A percentile compares a stretch with the other conserved stretches of the same genome.
phyloP scores from a whole-genome alignment of 2,797 vertebrate genomes.

The Eulemur coronatus region DNA sequence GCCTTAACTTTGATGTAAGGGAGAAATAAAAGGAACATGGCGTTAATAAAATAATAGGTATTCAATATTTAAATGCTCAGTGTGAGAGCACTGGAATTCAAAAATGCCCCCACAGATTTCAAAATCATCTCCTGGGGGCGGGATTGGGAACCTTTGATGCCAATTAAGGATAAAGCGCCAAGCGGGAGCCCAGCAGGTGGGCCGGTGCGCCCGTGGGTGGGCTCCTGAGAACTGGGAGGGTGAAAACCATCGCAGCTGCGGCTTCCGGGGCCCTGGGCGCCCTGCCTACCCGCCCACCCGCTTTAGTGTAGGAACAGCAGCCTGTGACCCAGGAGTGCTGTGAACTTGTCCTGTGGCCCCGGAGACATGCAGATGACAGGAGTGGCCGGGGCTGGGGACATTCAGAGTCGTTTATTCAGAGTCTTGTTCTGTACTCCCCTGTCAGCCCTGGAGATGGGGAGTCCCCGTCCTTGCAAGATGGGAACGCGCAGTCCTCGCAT shows the following conservation, averaged over 20 bases:
- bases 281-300: neutral
- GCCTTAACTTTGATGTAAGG: neutral
- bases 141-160: neutral
- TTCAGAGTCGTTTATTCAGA: neutral
- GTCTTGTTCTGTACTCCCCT: neutral
- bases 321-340: accelerated
- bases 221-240: accelerated
- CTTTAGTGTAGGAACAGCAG: neutral
- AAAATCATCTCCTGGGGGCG: neutral
- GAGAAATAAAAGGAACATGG: neutral
- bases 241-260: accelerated
- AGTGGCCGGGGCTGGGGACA: neutral
- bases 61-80: neutral
- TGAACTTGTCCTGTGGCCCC: neutral
- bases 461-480: neutral
- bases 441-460: neutral
- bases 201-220: too few species aligned
- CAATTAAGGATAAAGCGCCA: neutral
- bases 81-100: neutral
- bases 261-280: accelerated
- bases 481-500: accelerated
- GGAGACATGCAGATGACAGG: neutral
- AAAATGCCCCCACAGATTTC: neutral
- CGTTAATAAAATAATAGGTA: neutral
- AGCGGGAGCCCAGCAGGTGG: too few species aligned